Conservation (phyloP, 2,113 vertebrate genomes). For the Ictalurus punctatus region DNA sequence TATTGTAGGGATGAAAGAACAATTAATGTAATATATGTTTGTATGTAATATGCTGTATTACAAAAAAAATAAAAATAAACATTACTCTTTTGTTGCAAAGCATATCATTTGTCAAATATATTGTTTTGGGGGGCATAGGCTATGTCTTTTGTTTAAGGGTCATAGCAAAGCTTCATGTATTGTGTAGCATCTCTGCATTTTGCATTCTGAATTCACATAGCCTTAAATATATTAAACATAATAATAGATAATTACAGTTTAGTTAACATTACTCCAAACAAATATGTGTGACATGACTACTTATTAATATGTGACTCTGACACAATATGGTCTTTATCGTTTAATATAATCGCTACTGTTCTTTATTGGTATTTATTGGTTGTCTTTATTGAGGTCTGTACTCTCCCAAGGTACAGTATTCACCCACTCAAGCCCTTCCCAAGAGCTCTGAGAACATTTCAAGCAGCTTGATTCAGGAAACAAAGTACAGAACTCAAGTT, state of each 20-base stretch:
- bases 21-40: too few relatives aligned
- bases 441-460: neutral
- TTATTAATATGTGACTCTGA: neutral
- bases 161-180: neutral
- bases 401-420: neutral
- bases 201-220: neutral
- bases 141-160: neutral
- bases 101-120: neutral
- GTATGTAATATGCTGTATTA: too few relatives aligned
- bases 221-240: neutral
- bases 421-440: neutral
- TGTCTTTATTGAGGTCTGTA: neutral
- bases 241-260: neutral
- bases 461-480: neutral
- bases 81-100: neutral
- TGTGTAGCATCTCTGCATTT: neutral
- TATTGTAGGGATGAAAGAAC: too few relatives aligned
- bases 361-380: neutral
- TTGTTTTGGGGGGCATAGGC: neutral
- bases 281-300: too few relatives aligned
- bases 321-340: neutral
- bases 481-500: neutral
- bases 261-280: neutral
- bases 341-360: neutral
- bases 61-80: too few relatives aligned